Base-by-base conservation (phyloP, 2,888 invertebrate species). In the Perithous albicinctus region DNA sequence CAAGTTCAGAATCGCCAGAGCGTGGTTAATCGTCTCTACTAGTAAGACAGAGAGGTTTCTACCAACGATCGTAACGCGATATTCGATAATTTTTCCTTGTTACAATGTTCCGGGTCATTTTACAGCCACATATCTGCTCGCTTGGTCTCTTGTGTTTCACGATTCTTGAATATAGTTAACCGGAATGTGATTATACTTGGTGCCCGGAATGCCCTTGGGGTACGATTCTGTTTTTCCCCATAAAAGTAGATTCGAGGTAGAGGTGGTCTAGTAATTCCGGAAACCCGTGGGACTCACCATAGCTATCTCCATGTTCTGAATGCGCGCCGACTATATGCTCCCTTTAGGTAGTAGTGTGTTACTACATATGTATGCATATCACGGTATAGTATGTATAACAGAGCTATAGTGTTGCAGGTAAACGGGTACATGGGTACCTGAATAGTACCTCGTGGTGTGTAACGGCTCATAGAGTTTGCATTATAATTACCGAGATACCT, bases 131-230 rank as follows among this genome's bases (percentile, higher is more conserved):
- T 69, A 26, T 48, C 48, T 15, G 48, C 46, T 46, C 72, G 51
- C 43, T 46, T 41, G 32, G 32, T 66, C 61, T 56, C 73, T n/a
- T 59, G 43, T 43, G 51, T 77, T 63, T 51, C 51, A 67, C 59
- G 64, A 63, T 26, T 59, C 41, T 64, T 23, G 51, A 66, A 74
- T 66, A 61, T 69, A 82, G 82, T 78, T 82, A 82, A 82, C 78
- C 74, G 26, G 78, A 78, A 70, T 70, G 78, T 82, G 82, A 82
- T 82, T 82, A 78, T 78, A 78, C 74, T 70, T 64, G 78, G 77
- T 73, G 35, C 46, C n/a, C 29, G 29, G 75, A 78, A 51, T 70
- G 82, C 82, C 82, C 82, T 56, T 75, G 54, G 82, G 82, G 78
- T 72, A 61, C 75, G 66, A 75, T 79, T 72, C 61, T 78, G 70